These are phyloP conservation scores for Drosophila prolongata DNA, from an alignment of 2,888 invertebrate genomes.

Conservation along the genomic window DNA sequence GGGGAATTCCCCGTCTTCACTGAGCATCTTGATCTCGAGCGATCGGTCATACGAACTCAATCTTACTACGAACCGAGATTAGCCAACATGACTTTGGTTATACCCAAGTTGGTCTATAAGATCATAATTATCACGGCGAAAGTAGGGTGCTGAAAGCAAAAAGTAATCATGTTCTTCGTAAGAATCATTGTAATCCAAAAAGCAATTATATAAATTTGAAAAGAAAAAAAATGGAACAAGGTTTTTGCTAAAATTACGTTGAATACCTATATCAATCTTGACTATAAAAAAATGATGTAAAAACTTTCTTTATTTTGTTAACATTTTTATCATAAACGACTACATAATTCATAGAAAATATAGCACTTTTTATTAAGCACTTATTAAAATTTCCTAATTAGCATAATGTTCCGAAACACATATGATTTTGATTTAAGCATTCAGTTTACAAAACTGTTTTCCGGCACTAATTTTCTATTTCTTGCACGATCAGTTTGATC, in stretches of 20 bases:
- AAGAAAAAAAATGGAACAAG: neutral
- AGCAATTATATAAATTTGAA: slow-evolving; percentile 1
- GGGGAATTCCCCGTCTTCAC: slow-evolving; percentile 62
- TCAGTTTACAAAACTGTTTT: neutral
- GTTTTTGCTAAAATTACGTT: too few relatives aligned
- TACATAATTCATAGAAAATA: too few relatives aligned
- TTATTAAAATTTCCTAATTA: neutral
- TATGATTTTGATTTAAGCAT: slow-evolving; percentile 2
- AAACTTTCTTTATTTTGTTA: neutral
- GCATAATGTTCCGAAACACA: too few relatives aligned
- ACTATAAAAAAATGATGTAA: neutral
- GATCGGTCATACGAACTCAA: slow-evolving; percentile 5
- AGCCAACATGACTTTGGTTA: slow-evolving; percentile 46
- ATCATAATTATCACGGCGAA: slow-evolving; percentile 26
- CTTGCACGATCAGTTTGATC: slow-evolving; percentile 28
- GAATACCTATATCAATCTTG: neutral
- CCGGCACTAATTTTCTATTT: slow-evolving; percentile 21
- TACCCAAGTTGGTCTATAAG: slow-evolving; percentile 43
- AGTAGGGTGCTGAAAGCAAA: neutral
- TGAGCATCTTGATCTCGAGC: slow-evolving; percentile 50
- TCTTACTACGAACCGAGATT: slow-evolving; percentile 37
- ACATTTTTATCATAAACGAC: too few relatives aligned
- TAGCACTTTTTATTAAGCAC: too few relatives aligned
- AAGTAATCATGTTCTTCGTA: neutral
- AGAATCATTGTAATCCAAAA: neutral